Evolutionary conservation across 2,113 vertebrate genomes (phyloP).

Genomic region (Casuarius casuarius): DNA sequence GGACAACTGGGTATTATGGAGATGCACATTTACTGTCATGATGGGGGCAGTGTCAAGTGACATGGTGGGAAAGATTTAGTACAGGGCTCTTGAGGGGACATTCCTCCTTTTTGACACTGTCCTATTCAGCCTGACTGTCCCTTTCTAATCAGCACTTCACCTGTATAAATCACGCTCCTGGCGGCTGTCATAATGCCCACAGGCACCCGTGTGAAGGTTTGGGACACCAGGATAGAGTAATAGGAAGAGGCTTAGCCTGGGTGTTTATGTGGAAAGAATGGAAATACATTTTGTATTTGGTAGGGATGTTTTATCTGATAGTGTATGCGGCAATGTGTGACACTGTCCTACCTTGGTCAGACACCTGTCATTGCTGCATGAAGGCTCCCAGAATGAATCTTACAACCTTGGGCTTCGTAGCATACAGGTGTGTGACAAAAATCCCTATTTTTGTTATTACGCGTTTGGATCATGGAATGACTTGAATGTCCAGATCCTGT

Average conservation of each 20-base stretch:
- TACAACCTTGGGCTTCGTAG: not conserved
- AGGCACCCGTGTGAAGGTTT: not conserved
- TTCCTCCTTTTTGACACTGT: not conserved
- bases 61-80: not conserved
- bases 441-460: not conserved
- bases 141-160: not conserved
- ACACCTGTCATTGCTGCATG: rapidly evolving
- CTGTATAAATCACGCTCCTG: not conserved
- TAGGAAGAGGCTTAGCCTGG: not conserved
- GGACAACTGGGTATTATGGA: not conserved
- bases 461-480: not conserved
- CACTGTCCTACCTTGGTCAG: not conserved
- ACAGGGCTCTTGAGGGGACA: not conserved
- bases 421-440: not conserved
- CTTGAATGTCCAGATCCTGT: not conserved
- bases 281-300: not conserved
- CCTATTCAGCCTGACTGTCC: not conserved
- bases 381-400: not conserved
- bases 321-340: not conserved
- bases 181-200: rapidly evolving
- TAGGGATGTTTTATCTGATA: not conserved
- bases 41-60: not conserved
- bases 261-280: not conserved
- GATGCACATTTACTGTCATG: rapidly evolving
- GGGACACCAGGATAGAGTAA: not conserved